phyloP scores from a whole-genome alignment of 2,888 invertebrate genomes.

The Troides aeacus region DNA sequence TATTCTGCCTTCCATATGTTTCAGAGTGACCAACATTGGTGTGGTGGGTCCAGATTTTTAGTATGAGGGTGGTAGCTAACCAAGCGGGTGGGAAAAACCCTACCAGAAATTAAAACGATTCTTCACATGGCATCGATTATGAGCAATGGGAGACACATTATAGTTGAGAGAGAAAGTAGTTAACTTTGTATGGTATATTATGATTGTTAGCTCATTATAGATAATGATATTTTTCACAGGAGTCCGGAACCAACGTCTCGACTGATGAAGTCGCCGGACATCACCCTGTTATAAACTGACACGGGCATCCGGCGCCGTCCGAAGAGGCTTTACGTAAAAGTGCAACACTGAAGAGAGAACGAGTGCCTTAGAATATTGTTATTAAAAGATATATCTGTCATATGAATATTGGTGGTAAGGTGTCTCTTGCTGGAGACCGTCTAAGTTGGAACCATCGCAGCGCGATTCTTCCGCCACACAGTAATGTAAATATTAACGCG shows the following conservation, averaged over 20 bases:
- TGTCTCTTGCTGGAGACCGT: no score
- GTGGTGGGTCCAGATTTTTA: not conserved
- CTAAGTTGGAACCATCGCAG: no score
- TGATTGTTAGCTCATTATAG: no score
- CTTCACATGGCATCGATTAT: no score
- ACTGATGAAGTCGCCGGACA: conserved; percentile 59
- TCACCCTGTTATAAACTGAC: conserved; percentile 55
- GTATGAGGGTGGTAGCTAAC: no score
- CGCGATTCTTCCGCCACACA: no score
- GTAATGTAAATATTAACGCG: no score
- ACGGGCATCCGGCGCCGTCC: not conserved
- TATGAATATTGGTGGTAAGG: not conserved
- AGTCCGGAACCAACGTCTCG: conserved; percentile 62
- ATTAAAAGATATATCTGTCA: not conserved
- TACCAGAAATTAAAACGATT: no score
- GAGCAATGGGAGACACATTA: no score
- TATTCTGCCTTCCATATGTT: not conserved
- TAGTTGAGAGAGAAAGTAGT: no score
- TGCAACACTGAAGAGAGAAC: conserved; percentile 1
- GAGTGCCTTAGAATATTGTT: conserved; percentile 14
- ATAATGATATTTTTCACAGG: conserved; percentile 45
- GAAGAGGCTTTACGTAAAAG: conserved; percentile 6
- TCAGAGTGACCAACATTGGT: not conserved
- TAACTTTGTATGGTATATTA: no score
- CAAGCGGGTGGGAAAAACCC: no score